phyloP scores from a whole-genome alignment of 2,888 invertebrate genomes.

The Netelia inedita region DNA sequence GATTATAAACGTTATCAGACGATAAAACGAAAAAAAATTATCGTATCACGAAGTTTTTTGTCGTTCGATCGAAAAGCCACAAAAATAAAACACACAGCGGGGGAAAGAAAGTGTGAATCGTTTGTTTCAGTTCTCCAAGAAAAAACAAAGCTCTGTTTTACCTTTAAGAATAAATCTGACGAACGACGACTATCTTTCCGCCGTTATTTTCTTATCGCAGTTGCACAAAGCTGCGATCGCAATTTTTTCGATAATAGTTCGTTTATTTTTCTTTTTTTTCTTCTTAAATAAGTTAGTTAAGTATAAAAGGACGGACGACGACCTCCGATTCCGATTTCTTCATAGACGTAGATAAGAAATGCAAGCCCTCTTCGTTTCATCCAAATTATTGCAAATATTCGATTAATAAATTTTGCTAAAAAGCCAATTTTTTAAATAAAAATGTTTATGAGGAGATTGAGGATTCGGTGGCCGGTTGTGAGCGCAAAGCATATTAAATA shows the following conservation, averaged over 20 bases:
- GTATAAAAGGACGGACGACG: conserved; percentile 75
- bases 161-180: background rate
- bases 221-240: conserved; percentile 44
- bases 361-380: background rate
- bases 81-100: conserved; percentile 31
- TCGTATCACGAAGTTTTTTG: conserved; percentile 10
- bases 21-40: conserved; percentile 38
- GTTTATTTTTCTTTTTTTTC: conserved; percentile 45
- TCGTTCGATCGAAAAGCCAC: conserved; percentile 47
- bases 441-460: conserved; percentile 42
- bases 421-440: background rate
- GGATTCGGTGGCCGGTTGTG: conserved; percentile 62
- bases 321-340: conserved; percentile 64
- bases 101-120: conserved; percentile 61
- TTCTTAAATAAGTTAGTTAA: conserved; percentile 79
- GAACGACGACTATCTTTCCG: conserved; percentile 60
- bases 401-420: background rate
- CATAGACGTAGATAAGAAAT: background rate
- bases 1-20: conserved; percentile 42
- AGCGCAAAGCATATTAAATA: conserved; percentile 82
- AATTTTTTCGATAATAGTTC: conserved; percentile 52
- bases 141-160: background rate
- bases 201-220: conserved; percentile 37
- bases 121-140: conserved; percentile 15
- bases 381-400: conserved; percentile 30